phyloP scores from a whole-genome alignment of 2,888 invertebrate genomes.

The Dryocosmus kuriphilus region DNA sequence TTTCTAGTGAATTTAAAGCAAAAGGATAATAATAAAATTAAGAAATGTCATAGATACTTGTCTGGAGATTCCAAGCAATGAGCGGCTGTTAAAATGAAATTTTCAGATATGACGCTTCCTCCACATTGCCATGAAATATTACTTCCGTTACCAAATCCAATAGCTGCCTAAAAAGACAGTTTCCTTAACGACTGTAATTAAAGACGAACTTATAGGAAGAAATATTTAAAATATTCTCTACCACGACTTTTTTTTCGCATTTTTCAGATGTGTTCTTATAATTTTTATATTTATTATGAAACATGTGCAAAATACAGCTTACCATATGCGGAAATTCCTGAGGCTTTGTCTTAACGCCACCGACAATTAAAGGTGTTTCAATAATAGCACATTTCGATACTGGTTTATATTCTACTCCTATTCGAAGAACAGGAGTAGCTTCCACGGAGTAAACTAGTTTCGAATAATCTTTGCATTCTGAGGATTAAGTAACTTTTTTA shows the following conservation, averaged over 20 bases:
- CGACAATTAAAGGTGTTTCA: conserved; percentile 76
- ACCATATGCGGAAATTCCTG: conserved; percentile 83
- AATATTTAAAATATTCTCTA: not conserved
- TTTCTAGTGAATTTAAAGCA: not conserved
- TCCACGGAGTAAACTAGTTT: conserved; percentile 73
- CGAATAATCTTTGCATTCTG: conserved; percentile 78
- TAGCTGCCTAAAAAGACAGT: conserved; percentile 46
- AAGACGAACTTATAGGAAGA: not conserved
- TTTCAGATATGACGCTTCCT: conserved; percentile 67
- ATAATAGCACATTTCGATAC: conserved; percentile 76
- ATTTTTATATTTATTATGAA: not conserved
- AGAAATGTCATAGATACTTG: conserved; percentile 55
- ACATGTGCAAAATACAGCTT: not conserved
- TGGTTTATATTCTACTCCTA: conserved; percentile 59
- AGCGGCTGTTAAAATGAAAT: conserved; percentile 68
- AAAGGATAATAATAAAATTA: not conserved
- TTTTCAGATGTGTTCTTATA: no score
- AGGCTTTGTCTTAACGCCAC: conserved; percentile 74
- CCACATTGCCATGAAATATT: conserved; percentile 67
- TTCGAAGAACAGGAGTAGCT: conserved; percentile 69
- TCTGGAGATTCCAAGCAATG: conserved; percentile 67
- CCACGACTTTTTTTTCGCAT: not conserved
- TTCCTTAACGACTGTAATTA: not conserved
- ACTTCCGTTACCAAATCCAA: conserved; percentile 50
- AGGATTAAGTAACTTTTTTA: not conserved